phyloP scores from a whole-genome alignment of 2,113 vertebrate genomes.

The Ictalurus furcatus region DNA sequence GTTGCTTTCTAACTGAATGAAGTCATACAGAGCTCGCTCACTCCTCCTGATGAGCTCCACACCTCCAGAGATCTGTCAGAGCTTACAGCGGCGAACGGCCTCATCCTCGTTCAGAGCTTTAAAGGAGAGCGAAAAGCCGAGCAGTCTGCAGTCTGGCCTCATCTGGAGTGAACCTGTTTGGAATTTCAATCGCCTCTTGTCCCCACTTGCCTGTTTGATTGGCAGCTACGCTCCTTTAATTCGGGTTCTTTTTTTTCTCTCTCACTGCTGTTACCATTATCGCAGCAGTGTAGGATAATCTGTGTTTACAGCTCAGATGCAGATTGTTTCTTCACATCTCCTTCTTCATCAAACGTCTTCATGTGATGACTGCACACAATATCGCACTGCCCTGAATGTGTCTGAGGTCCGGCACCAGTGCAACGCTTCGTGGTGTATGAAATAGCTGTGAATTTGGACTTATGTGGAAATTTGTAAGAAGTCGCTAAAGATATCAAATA shows the following conservation, averaged over 20 bases:
- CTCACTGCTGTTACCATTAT: background rate
- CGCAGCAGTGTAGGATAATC: background rate
- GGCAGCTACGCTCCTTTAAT: slow-evolving; percentile 2
- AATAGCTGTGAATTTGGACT: background rate
- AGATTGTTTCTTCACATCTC: background rate
- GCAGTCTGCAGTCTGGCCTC: slow-evolving; percentile 27
- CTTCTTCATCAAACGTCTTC: background rate
- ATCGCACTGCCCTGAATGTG: background rate
- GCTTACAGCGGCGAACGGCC: background rate
- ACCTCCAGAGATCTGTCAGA: background rate
- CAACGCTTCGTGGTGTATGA: background rate
- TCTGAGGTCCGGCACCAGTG: background rate
- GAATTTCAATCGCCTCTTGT: slow-evolving; percentile 36
- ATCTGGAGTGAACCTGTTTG: slow-evolving; percentile 15
- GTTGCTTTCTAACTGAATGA: background rate
- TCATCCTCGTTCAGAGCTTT: slow-evolving; percentile 16
- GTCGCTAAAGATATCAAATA: too few species aligned
- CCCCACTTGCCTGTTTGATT: slow-evolving; percentile 8
- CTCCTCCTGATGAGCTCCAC: background rate
- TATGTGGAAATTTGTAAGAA: background rate
- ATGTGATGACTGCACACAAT: background rate
- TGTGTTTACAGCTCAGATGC: slow-evolving; percentile 7
- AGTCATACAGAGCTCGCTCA: background rate
- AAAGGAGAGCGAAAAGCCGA: slow-evolving; percentile 1
- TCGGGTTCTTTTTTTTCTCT: background rate